These are phyloP conservation scores for Diadema setosum DNA, from an alignment of 35 echinoderm and acorn worm genomes.

Conservation along the genomic window DNA sequence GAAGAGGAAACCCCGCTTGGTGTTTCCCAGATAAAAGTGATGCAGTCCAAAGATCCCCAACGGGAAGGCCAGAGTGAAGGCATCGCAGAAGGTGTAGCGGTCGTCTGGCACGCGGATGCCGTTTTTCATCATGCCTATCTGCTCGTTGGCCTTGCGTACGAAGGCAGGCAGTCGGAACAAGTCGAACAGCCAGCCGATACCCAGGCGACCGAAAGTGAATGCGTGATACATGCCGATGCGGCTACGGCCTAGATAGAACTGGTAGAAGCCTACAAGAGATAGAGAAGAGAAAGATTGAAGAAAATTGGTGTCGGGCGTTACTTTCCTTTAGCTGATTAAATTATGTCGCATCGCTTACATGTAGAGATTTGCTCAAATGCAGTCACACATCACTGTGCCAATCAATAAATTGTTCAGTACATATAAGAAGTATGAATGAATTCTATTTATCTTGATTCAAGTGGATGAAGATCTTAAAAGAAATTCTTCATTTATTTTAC, in stretches of 20 bases:
- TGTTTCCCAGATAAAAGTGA: conserved; percentile 63
- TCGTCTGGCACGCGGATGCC: not conserved
- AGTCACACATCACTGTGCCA: too few relatives aligned
- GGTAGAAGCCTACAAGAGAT: conserved; percentile 60
- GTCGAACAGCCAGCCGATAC: conserved; percentile 46
- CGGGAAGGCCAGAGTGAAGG: conserved; percentile 59
- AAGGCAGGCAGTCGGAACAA: conserved; percentile 31
- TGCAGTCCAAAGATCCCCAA: conserved; percentile 54
- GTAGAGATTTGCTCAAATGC: too few relatives aligned
- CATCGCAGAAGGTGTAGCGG: conserved; percentile 20
- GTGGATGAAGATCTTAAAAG: too few relatives aligned
- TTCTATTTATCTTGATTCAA: too few relatives aligned
- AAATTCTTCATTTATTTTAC: too few relatives aligned
- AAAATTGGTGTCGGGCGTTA: too few relatives aligned
- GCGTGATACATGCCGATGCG: conserved; percentile 42
- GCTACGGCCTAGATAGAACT: conserved; percentile 56
- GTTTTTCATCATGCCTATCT: conserved; percentile 20
- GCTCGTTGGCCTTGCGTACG: conserved; percentile 31
- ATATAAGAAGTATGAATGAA: too few relatives aligned
- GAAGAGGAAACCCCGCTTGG: conserved; percentile 40
- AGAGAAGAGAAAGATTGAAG: too few relatives aligned
- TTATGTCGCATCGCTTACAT: too few relatives aligned
- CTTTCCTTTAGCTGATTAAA: too few relatives aligned
- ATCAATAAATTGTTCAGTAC: too few relatives aligned
- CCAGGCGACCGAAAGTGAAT: conserved; percentile 34